phyloP scores from a whole-genome alignment of 37 sponge, comb jelly and placozoan genomes.

The Beroe forskalii region DNA sequence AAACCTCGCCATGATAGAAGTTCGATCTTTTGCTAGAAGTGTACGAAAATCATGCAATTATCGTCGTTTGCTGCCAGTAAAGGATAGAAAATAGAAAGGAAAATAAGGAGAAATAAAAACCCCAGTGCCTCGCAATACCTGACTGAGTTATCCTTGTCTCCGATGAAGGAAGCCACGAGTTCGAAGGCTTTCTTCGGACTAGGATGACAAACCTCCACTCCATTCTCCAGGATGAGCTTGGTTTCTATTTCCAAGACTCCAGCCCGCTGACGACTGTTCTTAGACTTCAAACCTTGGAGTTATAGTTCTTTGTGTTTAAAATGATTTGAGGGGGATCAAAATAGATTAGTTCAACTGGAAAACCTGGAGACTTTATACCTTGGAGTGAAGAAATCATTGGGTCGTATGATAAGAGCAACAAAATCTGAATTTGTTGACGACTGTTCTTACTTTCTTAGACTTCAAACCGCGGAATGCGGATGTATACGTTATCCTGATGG shows the following conservation, averaged over 20 bases:
- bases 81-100: too few relatives aligned
- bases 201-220: slow-evolving; percentile 82
- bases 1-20: neutral
- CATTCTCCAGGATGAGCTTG: slow-evolving; percentile 79
- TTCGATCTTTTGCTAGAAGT: neutral
- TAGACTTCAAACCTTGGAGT: slow-evolving; percentile 39
- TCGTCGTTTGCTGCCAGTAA: too few relatives aligned
- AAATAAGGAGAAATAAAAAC: neutral
- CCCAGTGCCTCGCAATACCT: neutral
- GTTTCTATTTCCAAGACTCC: slow-evolving; percentile 24
- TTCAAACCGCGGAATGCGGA: too few relatives aligned
- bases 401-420: too few relatives aligned
- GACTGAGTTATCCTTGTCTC: slow-evolving; percentile 57
- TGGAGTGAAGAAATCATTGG: too few relatives aligned
- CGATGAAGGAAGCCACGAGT: slow-evolving; percentile 75
- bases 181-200: slow-evolving; percentile 81
- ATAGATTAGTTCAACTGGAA: neutral
- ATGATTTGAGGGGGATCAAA: neutral
- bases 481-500: too few relatives aligned
- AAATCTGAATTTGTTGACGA: too few relatives aligned
- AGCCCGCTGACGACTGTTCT: slow-evolving; percentile 56
- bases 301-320: neutral
- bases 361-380: too few relatives aligned
- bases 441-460: too few relatives aligned
- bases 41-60: too few relatives aligned